phyloP scores from a whole-genome alignment of 2,797 vertebrate genomes.

The Stomatorhinus walkeri region DNA sequence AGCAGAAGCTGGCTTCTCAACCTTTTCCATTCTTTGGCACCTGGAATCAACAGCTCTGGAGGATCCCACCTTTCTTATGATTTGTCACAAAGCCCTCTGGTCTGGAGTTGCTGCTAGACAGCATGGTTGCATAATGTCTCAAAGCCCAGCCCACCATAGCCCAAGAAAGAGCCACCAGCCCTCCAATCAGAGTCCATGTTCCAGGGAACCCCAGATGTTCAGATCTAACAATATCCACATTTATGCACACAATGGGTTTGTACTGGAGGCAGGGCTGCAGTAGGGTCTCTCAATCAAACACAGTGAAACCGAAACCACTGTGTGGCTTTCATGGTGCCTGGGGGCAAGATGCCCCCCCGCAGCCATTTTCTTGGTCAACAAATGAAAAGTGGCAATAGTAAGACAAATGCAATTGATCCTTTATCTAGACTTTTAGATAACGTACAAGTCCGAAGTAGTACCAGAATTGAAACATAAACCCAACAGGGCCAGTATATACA shows the following conservation, averaged over 20 bases:
- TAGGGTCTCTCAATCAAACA: background rate
- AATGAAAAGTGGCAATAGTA: background rate
- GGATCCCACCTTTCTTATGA: background rate
- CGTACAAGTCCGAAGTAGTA: background rate
- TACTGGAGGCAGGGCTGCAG: background rate
- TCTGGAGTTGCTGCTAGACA: background rate
- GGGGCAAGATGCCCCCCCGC: background rate
- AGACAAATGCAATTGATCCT: background rate
- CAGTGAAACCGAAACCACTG: background rate
- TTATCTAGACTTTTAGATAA: background rate
- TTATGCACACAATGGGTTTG: background rate
- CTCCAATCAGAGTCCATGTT: background rate
- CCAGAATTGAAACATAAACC: background rate
- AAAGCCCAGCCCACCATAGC: background rate
- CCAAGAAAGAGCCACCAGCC: background rate
- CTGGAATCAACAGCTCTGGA: background rate
- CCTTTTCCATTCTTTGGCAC: background rate
- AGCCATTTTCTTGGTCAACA: background rate
- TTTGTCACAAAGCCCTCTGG: background rate
- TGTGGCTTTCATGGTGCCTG: background rate
- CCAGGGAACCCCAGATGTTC: background rate
- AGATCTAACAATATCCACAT: background rate
- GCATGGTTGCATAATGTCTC: background rate
- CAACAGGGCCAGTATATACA: background rate
- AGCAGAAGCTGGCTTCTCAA: background rate